Evolutionary conservation across 2,888 invertebrate species (phyloP), one percentile per base, ranked within the genome.

Genomic region (Boloria euphrosyne): DNA sequence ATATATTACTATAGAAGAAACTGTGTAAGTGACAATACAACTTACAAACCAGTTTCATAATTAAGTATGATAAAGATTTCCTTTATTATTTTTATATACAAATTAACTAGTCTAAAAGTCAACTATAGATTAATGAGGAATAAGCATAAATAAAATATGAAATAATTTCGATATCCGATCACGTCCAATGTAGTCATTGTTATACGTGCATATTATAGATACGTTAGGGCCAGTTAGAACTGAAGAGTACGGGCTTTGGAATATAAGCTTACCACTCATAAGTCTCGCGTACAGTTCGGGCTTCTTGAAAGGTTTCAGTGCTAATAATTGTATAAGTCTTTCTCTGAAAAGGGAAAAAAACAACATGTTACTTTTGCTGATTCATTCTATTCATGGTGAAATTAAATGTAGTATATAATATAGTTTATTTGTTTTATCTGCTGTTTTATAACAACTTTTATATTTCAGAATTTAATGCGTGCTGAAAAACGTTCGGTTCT

Each of bases 291-390:
- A 95, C 71, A 98, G 91, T 93, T 98, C 98, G 68, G 97, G 97
- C 93, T 97, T 98, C 92, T 98, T 98, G 92, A 96, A 98, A 73
- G 98, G 96, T 92, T 96, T 96, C 89, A 98, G 92, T 76, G 98
- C 98, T 89, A 98, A 94, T 86, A 98, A 94, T 88, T 98, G 98
- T 85, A 98, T 97, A 84, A 98, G 95, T 89, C 98, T 95, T 93
- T 98, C 98, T 89, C 98, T 97, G 93, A 79, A 94, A 57, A 93
- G 85, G 85, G 83, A 80, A 86, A 83, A 81, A 89, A 86, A 77
- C 27, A 60, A 50, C 62, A 53, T 18, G 31, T 49, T 59, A 50
- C 14, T 50, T 31, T 50, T 14, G 47, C 31, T 17, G 46, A 31
- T 53, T 46, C 50, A 58, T 59, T 59, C 22, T 46, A 27, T 57